phyloP scores from a whole-genome alignment of 2,888 invertebrate species.

The Cheilosia scutellata region DNA sequence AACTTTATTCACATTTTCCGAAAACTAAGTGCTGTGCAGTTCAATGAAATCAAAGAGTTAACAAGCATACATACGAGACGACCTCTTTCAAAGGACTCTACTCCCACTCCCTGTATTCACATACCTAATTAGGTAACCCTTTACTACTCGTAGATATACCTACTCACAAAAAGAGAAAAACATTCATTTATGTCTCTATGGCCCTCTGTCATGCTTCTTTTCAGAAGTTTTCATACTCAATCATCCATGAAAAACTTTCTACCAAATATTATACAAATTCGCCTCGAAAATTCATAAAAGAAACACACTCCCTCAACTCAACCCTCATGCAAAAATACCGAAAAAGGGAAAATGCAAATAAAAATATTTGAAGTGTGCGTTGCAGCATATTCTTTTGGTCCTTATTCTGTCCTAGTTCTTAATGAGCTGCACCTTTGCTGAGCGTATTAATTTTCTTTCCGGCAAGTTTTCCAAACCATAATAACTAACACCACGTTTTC shows the following conservation, averaged over 20 bases:
- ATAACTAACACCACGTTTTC: not conserved
- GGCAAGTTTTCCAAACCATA: not conserved
- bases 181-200: not conserved
- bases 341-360: slow-evolving; percentile 20
- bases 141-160: not conserved
- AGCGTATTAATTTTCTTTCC: not conserved
- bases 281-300: not conserved
- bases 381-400: not conserved
- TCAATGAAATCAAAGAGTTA: slow-evolving; percentile 26
- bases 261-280: slow-evolving; percentile 15
- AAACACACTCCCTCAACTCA: slow-evolving; percentile 1
- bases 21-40: not conserved
- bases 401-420: slow-evolving; percentile 10
- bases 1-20: slow-evolving; percentile 6
- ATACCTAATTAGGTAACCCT: slow-evolving; percentile 31
- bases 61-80: slow-evolving; percentile 17
- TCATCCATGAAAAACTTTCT: slow-evolving; percentile 38
- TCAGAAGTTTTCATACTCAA: slow-evolving; percentile 27
- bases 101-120: not conserved
- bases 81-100: slow-evolving; percentile 4
- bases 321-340: not conserved
- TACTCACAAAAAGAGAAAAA: not conserved
- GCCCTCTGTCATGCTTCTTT: slow-evolving; percentile 20
- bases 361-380: slow-evolving; percentile 16
- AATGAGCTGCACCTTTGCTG: slow-evolving; percentile 13